A percentile compares a stretch with the other conserved stretches of the same genome.
Conservation (phyloP, 2,113 vertebrate genomes). For the Lipophrys pholis region DNA sequence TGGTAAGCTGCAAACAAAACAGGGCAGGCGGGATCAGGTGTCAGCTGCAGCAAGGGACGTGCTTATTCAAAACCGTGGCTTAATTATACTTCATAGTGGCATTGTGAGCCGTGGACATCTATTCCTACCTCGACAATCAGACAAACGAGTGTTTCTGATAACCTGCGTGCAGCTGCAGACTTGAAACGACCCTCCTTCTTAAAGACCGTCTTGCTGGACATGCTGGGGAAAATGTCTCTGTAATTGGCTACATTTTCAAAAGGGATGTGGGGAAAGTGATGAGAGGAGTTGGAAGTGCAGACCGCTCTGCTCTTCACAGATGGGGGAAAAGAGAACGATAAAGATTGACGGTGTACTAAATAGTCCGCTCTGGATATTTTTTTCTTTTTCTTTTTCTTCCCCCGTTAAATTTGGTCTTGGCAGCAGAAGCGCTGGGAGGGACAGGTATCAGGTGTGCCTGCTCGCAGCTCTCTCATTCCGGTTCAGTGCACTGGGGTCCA, state of each 20-base stretch:
- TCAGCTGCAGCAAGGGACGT: constrained; percentile 19
- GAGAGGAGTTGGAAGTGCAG: neutral
- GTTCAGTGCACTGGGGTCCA: constrained; percentile 44
- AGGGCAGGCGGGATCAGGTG: constrained; percentile 39
- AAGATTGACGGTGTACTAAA: neutral
- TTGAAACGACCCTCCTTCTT: neutral
- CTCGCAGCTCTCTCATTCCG: constrained; percentile 48
- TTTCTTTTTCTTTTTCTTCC: neutral
- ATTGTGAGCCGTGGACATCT: neutral
- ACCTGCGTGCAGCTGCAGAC: neutral
- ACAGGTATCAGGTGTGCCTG: constrained; percentile 58
- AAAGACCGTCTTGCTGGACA: neutral
- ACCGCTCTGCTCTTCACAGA: neutral
- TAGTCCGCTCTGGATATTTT: constrained; percentile 13
- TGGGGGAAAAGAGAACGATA: neutral
- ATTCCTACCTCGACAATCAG: neutral
- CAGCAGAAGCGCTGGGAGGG: constrained; percentile 9
- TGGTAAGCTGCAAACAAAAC: constrained; percentile 27
- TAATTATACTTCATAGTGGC: constrained; percentile 11
- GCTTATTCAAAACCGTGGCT: constrained; percentile 27
- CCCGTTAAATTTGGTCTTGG: constrained; percentile 30
- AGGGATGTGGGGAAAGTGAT: constrained; percentile 5
- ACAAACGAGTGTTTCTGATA: neutral
- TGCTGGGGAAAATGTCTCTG: neutral
- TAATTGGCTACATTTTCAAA: neutral